A percentile compares a stretch with the other conserved stretches of the same genome.
These are phyloP conservation scores for Ochropacha duplaris DNA, from an alignment of 2,888 invertebrate species.

Conservation along the genomic window DNA sequence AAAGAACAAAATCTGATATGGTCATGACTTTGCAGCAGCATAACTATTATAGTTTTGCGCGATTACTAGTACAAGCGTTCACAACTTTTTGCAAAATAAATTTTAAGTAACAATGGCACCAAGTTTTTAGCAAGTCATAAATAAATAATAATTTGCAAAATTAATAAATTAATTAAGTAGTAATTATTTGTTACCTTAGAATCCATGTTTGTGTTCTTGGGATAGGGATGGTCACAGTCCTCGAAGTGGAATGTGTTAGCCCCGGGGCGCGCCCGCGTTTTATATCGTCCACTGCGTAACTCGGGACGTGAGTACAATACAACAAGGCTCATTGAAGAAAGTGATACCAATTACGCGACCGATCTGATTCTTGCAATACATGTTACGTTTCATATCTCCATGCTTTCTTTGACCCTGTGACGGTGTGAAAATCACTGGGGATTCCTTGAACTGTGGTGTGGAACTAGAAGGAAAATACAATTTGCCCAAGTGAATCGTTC, in stretches of 20 bases:
- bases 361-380: conserved; percentile 50
- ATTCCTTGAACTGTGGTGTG: conserved; percentile 11
- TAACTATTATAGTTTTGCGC: too few species aligned
- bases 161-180: too few species aligned
- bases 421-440: conserved; percentile 9
- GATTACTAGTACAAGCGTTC: too few species aligned
- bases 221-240: conserved; percentile 64
- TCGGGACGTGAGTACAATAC: conserved; percentile 74
- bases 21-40: too few species aligned
- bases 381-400: conserved; percentile 46
- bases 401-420: conserved; percentile 32
- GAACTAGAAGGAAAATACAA: not conserved
- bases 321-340: conserved; percentile 71
- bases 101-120: too few species aligned
- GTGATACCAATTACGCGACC: conserved; percentile 66
- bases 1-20: too few species aligned
- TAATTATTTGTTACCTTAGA: conserved; percentile 63
- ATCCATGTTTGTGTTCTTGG: conserved; percentile 74
- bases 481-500: not conserved
- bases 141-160: too few species aligned
- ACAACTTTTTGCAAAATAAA: too few species aligned
- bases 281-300: conserved; percentile 75
- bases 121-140: too few species aligned
- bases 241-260: conserved; percentile 64
- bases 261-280: conserved; percentile 53